Evolutionary conservation across 23 tunicate genomes (phyloP), one percentile per base, ranked within the genome.

Genomic region (Oikopleura vanhoeffeni): DNA sequence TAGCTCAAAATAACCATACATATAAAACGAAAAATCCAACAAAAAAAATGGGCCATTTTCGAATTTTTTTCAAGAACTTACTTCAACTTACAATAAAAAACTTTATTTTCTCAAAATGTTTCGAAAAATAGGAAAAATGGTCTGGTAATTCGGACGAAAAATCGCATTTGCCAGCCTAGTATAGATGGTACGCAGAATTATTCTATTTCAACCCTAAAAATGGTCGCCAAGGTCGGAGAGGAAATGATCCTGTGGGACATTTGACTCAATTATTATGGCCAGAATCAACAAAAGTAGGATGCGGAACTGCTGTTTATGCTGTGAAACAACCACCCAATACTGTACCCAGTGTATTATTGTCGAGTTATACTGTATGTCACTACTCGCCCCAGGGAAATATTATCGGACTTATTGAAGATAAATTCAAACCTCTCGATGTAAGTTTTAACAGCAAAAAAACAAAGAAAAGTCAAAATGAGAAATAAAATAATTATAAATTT

Each of bases 201-300:
- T 90, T 90, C 76, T 84, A 94, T 83, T 94, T 88, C 87, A 86
- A 94, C 85, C 76, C 71, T 40, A 36, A 85, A 39, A 87, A 90
- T 41, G 90, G 90, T 1, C 76, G 76, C n/a, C 76, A 83, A 40
- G 86, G 76, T 24, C 76, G 57, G 24, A 33, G 71, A 27, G 41
- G 83, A 0, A 79, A 85, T 40, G 85, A 85, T 39, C 95, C 98
- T 60, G 87, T 88, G 2, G 79, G 98, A 1, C 98, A 94, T 83
- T 85, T 71, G 41, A 89, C 98, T 39, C 98, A 94, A 75, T 40
- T 94, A 86, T 41, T 94, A 39, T 94, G 98, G 98, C 88, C 87
- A 40, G 89, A 86, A 2, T 67, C 98, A 1, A 90, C 85, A 0
- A 60, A 86, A 18, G 42, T 94, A 8, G 98, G 94, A 1, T 94